phyloP scores from a whole-genome alignment of 2,888 invertebrate genomes.

The Erebia palarica region DNA sequence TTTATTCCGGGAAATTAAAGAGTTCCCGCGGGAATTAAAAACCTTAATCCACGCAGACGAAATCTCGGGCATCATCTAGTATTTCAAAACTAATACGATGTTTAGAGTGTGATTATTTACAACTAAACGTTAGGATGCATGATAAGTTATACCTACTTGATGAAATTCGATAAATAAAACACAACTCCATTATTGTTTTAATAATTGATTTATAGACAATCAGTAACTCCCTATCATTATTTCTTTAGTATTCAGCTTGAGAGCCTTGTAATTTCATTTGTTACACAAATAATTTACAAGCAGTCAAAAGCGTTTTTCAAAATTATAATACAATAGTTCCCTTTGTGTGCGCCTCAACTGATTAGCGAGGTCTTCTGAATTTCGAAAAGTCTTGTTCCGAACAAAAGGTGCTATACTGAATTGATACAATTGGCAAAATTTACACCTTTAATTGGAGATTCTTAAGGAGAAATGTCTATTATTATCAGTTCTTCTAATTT shows the following conservation, averaged over 20 bases:
- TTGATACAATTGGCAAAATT: constrained; percentile 37
- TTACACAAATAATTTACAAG: constrained; percentile 40
- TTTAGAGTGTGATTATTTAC: no score
- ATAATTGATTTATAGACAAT: neutral
- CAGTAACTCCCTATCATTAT: constrained; percentile 5
- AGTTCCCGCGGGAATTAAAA: no score
- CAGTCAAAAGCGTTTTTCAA: constrained; percentile 45
- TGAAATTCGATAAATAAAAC: neutral
- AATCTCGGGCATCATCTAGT: no score
- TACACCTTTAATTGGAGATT: constrained; percentile 37
- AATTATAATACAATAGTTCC: constrained; percentile 43
- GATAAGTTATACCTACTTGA: no score
- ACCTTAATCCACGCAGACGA: no score
- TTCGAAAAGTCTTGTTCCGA: constrained; percentile 43
- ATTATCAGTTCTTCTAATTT: constrained; percentile 10
- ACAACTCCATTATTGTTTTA: neutral
- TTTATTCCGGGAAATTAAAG: no score
- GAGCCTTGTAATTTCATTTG: constrained; percentile 22
- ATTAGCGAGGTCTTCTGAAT: constrained; percentile 46
- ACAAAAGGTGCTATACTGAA: constrained; percentile 34
- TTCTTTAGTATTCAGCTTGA: constrained; percentile 22
- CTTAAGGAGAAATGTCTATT: constrained; percentile 27
- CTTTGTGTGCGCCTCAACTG: constrained; percentile 43
- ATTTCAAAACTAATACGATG: no score
- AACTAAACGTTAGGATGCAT: no score